Base-by-base conservation (phyloP, 2,888 invertebrate species). In the Rhagonycha lutea region DNA sequence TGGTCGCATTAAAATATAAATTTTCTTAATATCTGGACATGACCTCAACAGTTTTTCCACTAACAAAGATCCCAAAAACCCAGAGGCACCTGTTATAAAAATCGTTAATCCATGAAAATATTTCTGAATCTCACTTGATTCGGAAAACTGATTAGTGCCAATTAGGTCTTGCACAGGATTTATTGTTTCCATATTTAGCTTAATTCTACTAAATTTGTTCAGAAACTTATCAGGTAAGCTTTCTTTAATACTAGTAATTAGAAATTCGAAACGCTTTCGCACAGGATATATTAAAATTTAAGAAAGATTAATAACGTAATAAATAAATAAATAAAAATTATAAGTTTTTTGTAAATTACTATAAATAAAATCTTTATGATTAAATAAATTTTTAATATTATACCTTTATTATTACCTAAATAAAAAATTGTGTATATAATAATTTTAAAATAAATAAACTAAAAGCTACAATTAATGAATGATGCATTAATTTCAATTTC, bases 11-110 rank as follows among this genome's bases (percentile, higher is more conserved):
- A 85, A 71, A 4, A 85, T 81, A 65, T 83, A 85, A 26, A 85
- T 83, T 61, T 81, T 82, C 5, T 82, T 82, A 10, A 84, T 12
- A 47, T 82, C 79, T 89, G 84, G 88, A 70, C 84, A 84, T 1
- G 78, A 74, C 14, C 85, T 74, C n/a, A 85, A 69, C 32, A 85
- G 71, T 75, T 85, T 85, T 76, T 85, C 85, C 70, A 85, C 61
- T 8, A 82, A 78, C 24, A 85, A 72, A 72, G 83, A 83, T 32
- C 85, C 85, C 14, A 84, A 78, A 74, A 84, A 84, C 1, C 95
- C 95, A 0, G 94, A 93, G 0, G 91, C 92, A 0, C 95, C 95
- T 0, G 95, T 95, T 69, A 95, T 89, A 82, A 95, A 91, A 0
- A 95, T 87, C 0, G 89, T 87, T 80, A 90, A 89, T 2, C 86